Evolutionary conservation across 2,797 vertebrate species (phyloP), one percentile per base, ranked within the genome.

Genomic region (Poeciliopsis gracilis): DNA sequence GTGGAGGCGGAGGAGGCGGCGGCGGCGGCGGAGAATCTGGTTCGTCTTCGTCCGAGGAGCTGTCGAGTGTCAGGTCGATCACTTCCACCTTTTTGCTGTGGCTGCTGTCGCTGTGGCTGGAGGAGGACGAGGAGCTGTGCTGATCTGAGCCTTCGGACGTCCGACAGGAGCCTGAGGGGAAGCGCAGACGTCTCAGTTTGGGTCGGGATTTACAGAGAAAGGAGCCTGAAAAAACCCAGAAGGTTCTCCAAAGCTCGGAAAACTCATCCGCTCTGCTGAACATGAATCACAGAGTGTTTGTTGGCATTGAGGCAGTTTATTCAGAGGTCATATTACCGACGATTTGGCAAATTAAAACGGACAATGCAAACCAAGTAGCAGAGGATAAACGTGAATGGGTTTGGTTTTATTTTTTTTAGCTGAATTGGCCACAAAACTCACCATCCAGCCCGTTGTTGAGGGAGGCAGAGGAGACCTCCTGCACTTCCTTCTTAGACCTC

Each of bases 11-110:
- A 0, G 76, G 77, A 0, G 76, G 77, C 3, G 77, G 86, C 0
- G 75, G 87, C 1, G 79, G 82, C 9, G 89, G 86, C 0, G 90
- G 91, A 0, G 98, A 97, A 23, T 99, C 97, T 28, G 97, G 97
- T 2, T 97, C 97, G 57, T 99, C 98, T 1, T 99, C 98, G 0
- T 99, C 98, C 0, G 98, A 98, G 1, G 98, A 99, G 91, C 98
- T 99, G 94, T 99, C 98, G 63, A 98, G 94, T 33, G 98, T 99
- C 91, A 99, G 88, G 90, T 99, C 98, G 63, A 99, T 99, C 90
- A 99, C 98, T 84, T 99, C 97, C 51, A 99, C 97, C 70, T 97
- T 98, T 94, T 97, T 98, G 77, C 96, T 10, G 36, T 78, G 96
- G 84, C 95, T 95, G 84, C 86, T 38, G 77, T 85, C 77, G 45